Percentiles rank a stretch among this genome's conserved stretches.
These are phyloP conservation scores for Gymnocypris eckloni DNA, from an alignment of 2,797 vertebrate species.

Conservation along the genomic window DNA sequence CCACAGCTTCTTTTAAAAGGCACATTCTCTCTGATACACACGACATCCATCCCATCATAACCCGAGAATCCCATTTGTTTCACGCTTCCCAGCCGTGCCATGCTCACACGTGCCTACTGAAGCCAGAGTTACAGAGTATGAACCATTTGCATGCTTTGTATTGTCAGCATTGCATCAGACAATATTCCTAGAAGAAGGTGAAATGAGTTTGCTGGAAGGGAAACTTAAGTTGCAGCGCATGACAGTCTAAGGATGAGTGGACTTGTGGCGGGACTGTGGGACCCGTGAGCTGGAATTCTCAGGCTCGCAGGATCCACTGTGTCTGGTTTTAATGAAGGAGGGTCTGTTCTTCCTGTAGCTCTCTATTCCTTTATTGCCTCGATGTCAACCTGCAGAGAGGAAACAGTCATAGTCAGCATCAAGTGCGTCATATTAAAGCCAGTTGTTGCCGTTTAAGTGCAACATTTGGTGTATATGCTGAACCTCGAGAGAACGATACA, in stretches of 20 bases:
- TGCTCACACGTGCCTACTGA: conserved; percentile 36
- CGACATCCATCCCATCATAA: neutral
- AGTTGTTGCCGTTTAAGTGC: neutral
- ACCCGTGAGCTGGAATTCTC: conserved; percentile 29
- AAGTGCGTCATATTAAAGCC: neutral
- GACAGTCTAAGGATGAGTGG: conserved; percentile 39
- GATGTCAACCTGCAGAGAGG: conserved; percentile 29
- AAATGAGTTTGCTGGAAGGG: conserved; percentile 31
- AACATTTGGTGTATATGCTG: neutral
- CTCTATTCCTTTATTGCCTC: conserved; percentile 20
- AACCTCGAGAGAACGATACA: neutral
- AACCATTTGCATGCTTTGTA: conserved; percentile 36
- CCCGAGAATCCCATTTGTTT: neutral
- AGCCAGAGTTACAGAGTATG: conserved; percentile 30
- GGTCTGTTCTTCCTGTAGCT: conserved; percentile 40
- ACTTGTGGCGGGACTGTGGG: conserved; percentile 1
- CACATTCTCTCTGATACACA: conserved; percentile 36
- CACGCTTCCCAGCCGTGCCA: conserved; percentile 19
- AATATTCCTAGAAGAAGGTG: conserved; percentile 38
- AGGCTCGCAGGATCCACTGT: conserved; percentile 28
- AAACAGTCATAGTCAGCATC: conserved; percentile 31
- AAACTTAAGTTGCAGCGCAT: conserved; percentile 34
- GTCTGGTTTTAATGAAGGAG: conserved; percentile 47
- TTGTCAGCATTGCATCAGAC: conserved; percentile 42
- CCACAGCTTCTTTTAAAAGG: conserved; percentile 43